Percentiles rank a stretch among this genome's conserved stretches.
Evolutionary conservation across 2,113 vertebrate species (phyloP).

Genomic region (Paedocypris sp.): DNA sequence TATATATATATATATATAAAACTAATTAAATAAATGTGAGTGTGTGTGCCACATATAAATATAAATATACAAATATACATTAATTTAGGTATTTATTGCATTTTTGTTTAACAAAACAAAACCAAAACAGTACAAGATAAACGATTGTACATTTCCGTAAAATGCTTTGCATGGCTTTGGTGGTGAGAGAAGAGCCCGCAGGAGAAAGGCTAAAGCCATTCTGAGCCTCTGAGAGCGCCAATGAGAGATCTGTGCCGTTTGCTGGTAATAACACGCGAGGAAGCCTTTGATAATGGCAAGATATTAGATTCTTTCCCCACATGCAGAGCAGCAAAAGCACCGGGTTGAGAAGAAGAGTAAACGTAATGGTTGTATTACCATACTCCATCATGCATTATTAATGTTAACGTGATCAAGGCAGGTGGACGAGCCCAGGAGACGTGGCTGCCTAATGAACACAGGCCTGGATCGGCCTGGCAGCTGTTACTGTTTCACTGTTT

Average conservation of each 20-base stretch:
- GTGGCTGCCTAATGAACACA: conserved; percentile 62
- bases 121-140: too few species aligned
- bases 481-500: conserved; percentile 62
- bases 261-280: conserved; percentile 46
- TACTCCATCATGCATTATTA: conserved; percentile 67
- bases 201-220: conserved; percentile 60
- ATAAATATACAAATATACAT: too few species aligned
- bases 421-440: conserved; percentile 66
- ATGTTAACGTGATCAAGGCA: conserved; percentile 70
- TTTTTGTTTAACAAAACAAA: too few species aligned
- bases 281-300: conserved; percentile 49
- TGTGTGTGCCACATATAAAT: too few species aligned
- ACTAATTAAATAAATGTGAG: too few species aligned
- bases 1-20: too few species aligned
- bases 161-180: conserved; percentile 61
- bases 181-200: conserved; percentile 59
- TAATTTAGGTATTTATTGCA: too few species aligned
- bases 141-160: too few species aligned
- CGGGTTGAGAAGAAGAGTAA: conserved; percentile 31
- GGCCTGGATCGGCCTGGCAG: conserved; percentile 53
- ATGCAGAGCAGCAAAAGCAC: conserved; percentile 42
- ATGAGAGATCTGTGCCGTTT: conserved; percentile 46
- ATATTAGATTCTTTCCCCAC: conserved; percentile 50
- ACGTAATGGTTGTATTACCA: conserved; percentile 65
- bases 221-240: too few species aligned